Conservation (phyloP, 2,797 vertebrate genomes). For the Sphenopsis melanotis region DNA sequence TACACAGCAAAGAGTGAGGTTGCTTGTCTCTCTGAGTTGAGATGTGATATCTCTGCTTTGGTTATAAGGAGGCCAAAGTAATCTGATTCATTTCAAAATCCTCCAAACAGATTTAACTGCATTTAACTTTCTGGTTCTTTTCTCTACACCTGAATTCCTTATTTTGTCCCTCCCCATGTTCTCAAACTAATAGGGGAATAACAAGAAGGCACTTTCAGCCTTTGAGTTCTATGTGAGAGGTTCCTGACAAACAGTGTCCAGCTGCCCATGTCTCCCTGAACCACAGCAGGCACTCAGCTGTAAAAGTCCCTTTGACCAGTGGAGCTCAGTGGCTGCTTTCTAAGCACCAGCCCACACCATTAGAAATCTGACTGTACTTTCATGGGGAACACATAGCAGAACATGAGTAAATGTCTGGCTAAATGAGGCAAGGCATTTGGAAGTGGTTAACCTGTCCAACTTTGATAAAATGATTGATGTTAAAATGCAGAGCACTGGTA, state of each 20-base stretch:
- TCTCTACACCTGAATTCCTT: not conserved
- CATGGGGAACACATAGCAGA: not conserved
- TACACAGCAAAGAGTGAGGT: not conserved
- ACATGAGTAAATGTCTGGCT: not conserved
- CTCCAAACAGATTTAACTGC: not conserved
- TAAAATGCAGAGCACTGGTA: not conserved
- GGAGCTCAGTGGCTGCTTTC: not conserved
- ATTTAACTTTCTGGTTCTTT: not conserved
- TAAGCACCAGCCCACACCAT: not conserved
- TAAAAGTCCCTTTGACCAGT: not conserved
- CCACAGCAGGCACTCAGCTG: not conserved
- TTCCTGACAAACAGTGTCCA: not conserved
- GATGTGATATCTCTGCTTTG: not conserved
- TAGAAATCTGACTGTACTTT: not conserved
- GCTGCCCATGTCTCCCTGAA: accelerated
- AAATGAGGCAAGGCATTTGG: not conserved
- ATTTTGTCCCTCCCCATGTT: accelerated
- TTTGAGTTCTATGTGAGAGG: not conserved
- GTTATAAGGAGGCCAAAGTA: not conserved
- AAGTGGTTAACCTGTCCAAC: not conserved
- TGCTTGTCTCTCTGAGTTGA: not conserved
- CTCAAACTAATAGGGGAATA: not conserved
- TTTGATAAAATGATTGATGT: not conserved
- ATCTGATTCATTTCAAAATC: not conserved
- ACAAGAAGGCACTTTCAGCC: not conserved